Evolutionary conservation across 1,140 invertebrate species (phyloP), one percentile per base, ranked within the genome.

Genomic region (Cyclargus thomasi): DNA sequence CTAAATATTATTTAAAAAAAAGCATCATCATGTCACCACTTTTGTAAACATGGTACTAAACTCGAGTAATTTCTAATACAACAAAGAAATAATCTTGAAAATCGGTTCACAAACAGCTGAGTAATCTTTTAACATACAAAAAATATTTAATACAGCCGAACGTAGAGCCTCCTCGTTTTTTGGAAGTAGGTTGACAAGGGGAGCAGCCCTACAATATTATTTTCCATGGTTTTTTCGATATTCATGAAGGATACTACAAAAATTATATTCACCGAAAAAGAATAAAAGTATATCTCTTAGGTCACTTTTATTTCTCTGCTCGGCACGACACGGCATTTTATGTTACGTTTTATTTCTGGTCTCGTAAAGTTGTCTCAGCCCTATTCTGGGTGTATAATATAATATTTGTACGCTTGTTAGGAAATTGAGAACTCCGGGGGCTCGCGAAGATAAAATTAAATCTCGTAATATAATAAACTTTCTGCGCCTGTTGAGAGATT

Each of bases 401-500:
- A 14, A 16, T 47, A 47, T 47, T 47, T 47, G 11, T 29, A 29
- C 39, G 39, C 39, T 47, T 47, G 39, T 47, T 47, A 47, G 14
- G 39, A 47, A 47, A 47, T 47, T 47, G 39, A 47, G 39, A 47
- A 47, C 10, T 47, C 7, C 39, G 39, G 39, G 39, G 39, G 39
- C 14, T 47, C 39, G 39, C 5, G 10, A 47, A 47, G 39, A 47
- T 47, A 47, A 47, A 47, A 39, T 39, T 39, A 39, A 47, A 47
- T 47, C 39, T 47, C 39, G 39, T 47, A 47, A 47, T 14, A 47
- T 47, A 47, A 47, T 47, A 47, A 47, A 47, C 39, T 47, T 47
- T 29, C 29, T 7, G 29, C 1, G 29, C 29, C 29, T 29, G 29
- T 29, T 47, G 39, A 47, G 39, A 14, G 39, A 47, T 16, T 47